Conservation (phyloP, 2,797 vertebrate genomes). For the Crocidura indochinensis region DNA sequence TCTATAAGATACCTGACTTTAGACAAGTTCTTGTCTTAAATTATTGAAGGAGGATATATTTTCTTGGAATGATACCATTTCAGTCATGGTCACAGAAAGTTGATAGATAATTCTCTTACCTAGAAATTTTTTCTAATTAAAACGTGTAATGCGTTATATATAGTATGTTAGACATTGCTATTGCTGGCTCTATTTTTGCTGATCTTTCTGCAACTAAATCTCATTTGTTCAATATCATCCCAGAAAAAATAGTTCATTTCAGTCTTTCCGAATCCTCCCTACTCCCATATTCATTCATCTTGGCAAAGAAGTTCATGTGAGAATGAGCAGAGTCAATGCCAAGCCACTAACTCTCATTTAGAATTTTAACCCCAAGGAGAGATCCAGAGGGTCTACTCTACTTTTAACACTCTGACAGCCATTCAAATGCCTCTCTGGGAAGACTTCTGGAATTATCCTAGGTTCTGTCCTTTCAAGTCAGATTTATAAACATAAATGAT, state of each 20-base stretch:
- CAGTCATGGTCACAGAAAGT: not conserved
- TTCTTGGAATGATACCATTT: constrained; percentile 29
- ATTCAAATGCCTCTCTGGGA: not conserved
- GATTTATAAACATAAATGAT: constrained; percentile 21
- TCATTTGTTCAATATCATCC: not conserved
- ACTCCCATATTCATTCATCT: not conserved
- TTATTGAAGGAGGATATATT: not conserved
- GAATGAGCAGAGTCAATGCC: not conserved
- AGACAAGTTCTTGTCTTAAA: not conserved
- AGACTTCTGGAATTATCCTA: not conserved
- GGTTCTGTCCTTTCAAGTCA: constrained; percentile 19
- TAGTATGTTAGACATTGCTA: not conserved
- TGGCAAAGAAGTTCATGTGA: not conserved
- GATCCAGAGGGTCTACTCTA: not conserved
- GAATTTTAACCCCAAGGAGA: constrained; percentile 7
- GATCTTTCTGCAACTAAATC: constrained; percentile 15
- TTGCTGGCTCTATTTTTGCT: not conserved
- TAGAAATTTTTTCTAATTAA: constrained; percentile 32
- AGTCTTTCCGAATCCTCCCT: not conserved
- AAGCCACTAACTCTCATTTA: not conserved
- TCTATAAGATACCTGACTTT: not conserved
- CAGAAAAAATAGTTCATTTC: not conserved
- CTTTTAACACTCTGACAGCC: not conserved
- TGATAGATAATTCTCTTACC: not conserved
- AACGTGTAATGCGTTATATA: not conserved